These are phyloP conservation scores for Alexandromys fortis DNA, from an alignment of 2,113 vertebrate genomes.

Conservation along the genomic window DNA sequence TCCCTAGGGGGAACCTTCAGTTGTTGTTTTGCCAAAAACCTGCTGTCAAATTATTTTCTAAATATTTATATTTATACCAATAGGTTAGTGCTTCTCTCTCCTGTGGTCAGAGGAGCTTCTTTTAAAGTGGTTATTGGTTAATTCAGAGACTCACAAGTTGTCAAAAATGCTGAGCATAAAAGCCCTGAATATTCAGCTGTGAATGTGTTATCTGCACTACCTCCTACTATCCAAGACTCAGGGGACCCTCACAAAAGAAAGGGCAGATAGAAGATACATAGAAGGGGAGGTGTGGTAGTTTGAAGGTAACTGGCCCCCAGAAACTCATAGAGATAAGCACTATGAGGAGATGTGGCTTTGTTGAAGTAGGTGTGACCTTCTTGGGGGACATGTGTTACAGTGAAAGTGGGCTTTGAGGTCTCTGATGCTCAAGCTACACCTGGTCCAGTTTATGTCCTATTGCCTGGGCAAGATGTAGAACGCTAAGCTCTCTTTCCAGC, in stretches of 20 bases:
- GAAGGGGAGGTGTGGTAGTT: neutral
- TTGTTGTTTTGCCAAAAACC: neutral
- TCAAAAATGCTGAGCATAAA: neutral
- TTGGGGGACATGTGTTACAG: neutral
- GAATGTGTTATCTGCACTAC: neutral
- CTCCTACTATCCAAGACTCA: neutral
- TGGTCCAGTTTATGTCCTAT: neutral
- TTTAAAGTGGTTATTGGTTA: neutral
- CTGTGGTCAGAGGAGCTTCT: neutral
- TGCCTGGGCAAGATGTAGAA: neutral
- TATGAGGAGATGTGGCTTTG: too few species aligned
- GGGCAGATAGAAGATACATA: too few species aligned
- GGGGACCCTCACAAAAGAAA: neutral
- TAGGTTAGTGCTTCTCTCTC: too few species aligned
- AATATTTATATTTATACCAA: neutral
- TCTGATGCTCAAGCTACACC: neutral
- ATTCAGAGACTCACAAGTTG: neutral
- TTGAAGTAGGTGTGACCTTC: neutral
- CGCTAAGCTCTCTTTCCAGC: neutral
- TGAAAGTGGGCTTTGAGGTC: neutral
- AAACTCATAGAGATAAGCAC: too few species aligned
- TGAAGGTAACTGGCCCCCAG: too few species aligned
- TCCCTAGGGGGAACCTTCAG: fast-evolving
- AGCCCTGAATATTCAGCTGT: neutral
- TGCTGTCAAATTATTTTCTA: neutral